A percentile compares a stretch with the other conserved stretches of the same genome.
phyloP scores from a whole-genome alignment of 2,888 invertebrate genomes.

The Spialia ferax region DNA sequence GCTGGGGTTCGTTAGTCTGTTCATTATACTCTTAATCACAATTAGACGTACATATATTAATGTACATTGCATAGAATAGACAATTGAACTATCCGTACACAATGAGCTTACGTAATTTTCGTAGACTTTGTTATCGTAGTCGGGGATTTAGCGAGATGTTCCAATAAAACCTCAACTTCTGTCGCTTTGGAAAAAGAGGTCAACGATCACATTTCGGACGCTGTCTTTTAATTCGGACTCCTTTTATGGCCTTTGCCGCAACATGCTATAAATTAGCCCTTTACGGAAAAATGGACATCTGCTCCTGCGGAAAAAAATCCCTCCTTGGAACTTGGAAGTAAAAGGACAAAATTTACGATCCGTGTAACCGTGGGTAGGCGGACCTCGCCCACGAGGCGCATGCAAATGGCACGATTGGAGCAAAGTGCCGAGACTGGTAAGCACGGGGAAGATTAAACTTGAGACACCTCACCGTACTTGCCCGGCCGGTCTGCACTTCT shows the following conservation, averaged over 20 bases:
- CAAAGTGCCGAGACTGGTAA: constrained; percentile 63
- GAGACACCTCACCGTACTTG: constrained; percentile 62
- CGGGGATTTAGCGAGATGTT: constrained; percentile 28
- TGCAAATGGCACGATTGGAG: constrained; percentile 82
- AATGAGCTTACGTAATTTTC: constrained; percentile 47
- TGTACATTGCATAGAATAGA: constrained; percentile 18
- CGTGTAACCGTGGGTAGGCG: constrained; percentile 81
- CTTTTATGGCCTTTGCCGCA: constrained; percentile 73
- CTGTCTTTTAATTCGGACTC: constrained; percentile 74
- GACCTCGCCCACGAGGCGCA: constrained; percentile 79
- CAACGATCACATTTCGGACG: constrained; percentile 65
- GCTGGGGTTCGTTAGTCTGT: constrained; percentile 71
- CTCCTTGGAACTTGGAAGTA: constrained; percentile 70
- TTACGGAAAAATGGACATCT: constrained; percentile 82
- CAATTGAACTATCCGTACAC: constrained; percentile 17
- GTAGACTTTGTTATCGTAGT: constrained; percentile 46
- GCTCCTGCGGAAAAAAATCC: constrained; percentile 75
- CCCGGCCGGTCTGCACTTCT: constrained; percentile 22
- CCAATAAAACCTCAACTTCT: constrained; percentile 51
- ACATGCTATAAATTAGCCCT: constrained; percentile 82
- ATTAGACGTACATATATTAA: constrained; percentile 50
- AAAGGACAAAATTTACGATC: constrained; percentile 85
- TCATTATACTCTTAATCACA: constrained; percentile 77
- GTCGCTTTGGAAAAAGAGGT: constrained; percentile 57
- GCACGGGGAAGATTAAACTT: constrained; percentile 66